Conservation (phyloP, 2,113 vertebrate species). For the Orcinus orca region DNA sequence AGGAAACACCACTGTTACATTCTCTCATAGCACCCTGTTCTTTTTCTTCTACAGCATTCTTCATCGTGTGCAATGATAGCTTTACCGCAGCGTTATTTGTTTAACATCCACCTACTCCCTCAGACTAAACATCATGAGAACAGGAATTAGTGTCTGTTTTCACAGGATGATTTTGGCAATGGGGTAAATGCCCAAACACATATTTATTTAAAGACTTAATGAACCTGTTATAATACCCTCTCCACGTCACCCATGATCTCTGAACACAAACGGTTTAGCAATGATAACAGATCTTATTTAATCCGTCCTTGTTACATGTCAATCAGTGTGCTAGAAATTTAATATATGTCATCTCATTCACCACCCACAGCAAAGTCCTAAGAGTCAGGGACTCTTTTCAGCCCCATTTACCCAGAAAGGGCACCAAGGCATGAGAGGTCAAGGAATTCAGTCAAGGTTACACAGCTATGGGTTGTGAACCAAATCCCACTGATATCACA, state of each 20-base stretch:
- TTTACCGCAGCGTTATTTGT: neutral
- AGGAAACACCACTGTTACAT: neutral
- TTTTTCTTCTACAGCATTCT: neutral
- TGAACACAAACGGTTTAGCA: neutral
- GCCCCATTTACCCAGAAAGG: neutral
- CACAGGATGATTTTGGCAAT: neutral
- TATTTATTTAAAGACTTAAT: neutral
- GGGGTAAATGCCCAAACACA: neutral
- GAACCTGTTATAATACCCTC: neutral
- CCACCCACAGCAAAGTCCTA: neutral
- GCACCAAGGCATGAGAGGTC: neutral
- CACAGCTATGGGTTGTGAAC: neutral
- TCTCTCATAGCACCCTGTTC: neutral
- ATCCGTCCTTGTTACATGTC: neutral
- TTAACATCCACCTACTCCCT: neutral
- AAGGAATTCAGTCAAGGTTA: neutral
- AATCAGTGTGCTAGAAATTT: neutral
- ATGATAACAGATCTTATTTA: neutral
- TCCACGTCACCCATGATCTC: neutral
- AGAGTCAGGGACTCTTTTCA: neutral
- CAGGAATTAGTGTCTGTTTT: constrained; percentile 12
- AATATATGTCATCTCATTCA: neutral
- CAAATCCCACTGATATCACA: neutral
- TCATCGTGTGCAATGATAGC: neutral
- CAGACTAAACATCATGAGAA: neutral